A percentile compares a stretch with the other conserved stretches of the same genome.
These are phyloP conservation scores for Gnathonemus echidnorhynchus DNA, from an alignment of 2,113 vertebrate genomes.

Conservation along the genomic window DNA sequence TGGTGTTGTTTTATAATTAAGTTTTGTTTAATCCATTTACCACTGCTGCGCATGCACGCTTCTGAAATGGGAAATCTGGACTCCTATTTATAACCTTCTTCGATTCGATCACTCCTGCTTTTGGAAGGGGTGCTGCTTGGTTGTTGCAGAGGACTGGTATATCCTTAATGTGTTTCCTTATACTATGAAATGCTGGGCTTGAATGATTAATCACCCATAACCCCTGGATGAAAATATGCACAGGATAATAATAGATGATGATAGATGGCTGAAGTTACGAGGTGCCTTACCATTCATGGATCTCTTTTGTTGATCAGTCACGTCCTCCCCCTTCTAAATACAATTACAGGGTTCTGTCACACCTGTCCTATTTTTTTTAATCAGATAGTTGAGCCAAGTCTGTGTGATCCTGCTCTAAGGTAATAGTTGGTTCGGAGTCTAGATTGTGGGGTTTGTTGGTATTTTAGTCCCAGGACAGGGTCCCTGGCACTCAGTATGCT, in stretches of 20 bases:
- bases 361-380: neutral
- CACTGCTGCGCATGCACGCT: slow-evolving; percentile 13
- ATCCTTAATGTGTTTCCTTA: neutral
- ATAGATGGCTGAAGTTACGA: neutral
- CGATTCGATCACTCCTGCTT: neutral
- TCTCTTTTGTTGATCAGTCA: neutral
- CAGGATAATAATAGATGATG: neutral
- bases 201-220: neutral
- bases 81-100: slow-evolving; percentile 17
- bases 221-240: neutral
- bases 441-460: neutral
- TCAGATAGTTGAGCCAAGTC: neutral
- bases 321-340: neutral
- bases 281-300: neutral
- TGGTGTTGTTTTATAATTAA: slow-evolving; percentile 19
- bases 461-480: neutral
- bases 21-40: slow-evolving; percentile 31
- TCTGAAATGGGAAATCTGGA: slow-evolving; percentile 25
- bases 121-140: neutral
- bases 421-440: neutral
- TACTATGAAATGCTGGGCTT: neutral
- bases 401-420: neutral
- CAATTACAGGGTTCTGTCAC: neutral
- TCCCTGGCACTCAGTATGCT: neutral
- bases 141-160: neutral